phyloP scores from a whole-genome alignment of 2,888 invertebrate species.

The Cerastis leucographa region DNA sequence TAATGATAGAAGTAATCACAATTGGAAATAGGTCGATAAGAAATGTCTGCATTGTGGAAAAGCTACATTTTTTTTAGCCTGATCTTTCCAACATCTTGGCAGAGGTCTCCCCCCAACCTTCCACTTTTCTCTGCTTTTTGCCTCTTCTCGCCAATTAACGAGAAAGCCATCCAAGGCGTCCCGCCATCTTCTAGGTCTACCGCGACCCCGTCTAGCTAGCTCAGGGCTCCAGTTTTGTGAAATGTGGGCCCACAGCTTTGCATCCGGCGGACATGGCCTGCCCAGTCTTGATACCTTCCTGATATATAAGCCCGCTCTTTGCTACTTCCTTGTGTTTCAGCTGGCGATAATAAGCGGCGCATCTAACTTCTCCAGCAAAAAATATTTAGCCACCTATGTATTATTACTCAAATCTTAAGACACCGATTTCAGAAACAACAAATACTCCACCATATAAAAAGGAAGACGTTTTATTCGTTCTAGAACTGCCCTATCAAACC shows the following conservation, averaged over 20 bases:
- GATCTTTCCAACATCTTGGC: no score
- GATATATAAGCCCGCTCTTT: not conserved
- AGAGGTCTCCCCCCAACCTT: no score
- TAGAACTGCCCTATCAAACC: slow-evolving; percentile 19
- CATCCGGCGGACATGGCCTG: no score
- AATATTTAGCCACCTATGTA: not conserved
- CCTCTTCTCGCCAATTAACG: no score
- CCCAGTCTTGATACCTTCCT: no score
- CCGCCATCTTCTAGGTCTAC: no score
- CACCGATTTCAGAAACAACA: not conserved
- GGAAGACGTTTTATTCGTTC: not conserved
- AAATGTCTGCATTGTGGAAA: slow-evolving; percentile 3
- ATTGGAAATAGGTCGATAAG: not conserved
- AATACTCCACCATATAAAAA: not conserved
- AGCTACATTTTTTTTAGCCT: no score
- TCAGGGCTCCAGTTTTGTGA: no score
- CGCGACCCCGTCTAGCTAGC: no score
- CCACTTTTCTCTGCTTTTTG: no score
- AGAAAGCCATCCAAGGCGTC: no score
- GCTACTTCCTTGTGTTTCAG: not conserved
- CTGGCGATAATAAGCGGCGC: not conserved
- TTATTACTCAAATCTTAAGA: not conserved
- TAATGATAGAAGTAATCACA: slow-evolving; percentile 38
- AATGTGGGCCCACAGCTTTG: no score
- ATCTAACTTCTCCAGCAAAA: not conserved